Base-by-base conservation (phyloP, 2,113 vertebrate genomes). In the Anoura caudifer region DNA sequence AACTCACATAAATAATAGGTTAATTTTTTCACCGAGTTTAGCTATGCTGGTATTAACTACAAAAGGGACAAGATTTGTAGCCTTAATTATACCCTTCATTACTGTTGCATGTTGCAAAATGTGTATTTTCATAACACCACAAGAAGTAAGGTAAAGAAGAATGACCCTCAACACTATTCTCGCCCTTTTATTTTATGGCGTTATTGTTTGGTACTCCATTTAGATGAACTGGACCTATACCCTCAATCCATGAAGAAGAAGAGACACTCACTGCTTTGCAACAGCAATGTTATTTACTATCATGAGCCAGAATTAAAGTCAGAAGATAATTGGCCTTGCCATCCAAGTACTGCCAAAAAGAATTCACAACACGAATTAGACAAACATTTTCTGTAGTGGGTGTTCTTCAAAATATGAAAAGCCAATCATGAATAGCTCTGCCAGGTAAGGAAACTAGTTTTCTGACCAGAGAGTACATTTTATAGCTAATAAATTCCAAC, bases 61-160 rank as follows among this genome's bases (percentile, higher is more conserved):
- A 82, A 80, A 73, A 91, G 2, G 47, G 31, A 63, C 33, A 83
- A 88, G 81, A 75, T 91, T 63, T 93, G 63, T 90, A 70, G 61
- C 65, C 50, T 90, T 96, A 91, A 67, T 77, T 45, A 54, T 89
- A 69, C 52, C 52, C 72, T 54, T 82, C 61, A 54, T 47, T 89
- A n/a, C 65, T 38, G 52, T 80, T 92, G 28, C 3, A n/a, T 81
- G 65, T 92, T 96, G 45, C 80, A 72, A 95, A 87, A 65, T 81
- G 56, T 83, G 14, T 69, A 61, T 86, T 94, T 91, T 88, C 91
- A 69, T 82, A 91, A 65, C 3, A 28, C 31, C 52, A 36, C 13
- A 94, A 73, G 70, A 82, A 92, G 70, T 92, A 70, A 16, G 54
- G 52, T 65, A 90, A 77, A 5, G 56, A 50, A 31, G 26, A 61